A percentile compares a stretch with the other conserved stretches of the same genome.
phyloP scores from a whole-genome alignment of 2,888 invertebrate species.

The Monopis laevigella region DNA sequence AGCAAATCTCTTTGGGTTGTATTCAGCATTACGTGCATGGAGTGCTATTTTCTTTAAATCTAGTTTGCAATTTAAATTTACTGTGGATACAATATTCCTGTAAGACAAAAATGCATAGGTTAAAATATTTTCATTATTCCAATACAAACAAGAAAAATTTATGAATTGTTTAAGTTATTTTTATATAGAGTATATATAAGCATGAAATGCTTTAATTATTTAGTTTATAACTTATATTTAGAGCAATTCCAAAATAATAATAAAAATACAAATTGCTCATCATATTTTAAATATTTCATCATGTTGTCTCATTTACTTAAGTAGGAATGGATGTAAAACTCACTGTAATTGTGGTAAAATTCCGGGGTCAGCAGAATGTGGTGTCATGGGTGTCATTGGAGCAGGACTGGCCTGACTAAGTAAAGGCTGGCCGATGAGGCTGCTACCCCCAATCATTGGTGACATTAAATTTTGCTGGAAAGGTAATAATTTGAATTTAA shows the following conservation, averaged over 20 bases:
- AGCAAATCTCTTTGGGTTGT: slow-evolving; percentile 98
- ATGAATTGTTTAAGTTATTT: too few species aligned
- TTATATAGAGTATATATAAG: too few species aligned
- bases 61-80: slow-evolving; percentile 93
- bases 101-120: not conserved
- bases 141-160: too few species aligned
- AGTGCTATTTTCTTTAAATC: slow-evolving; percentile 97
- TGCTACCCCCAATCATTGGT: slow-evolving; percentile 74
- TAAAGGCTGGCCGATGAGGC: slow-evolving; percentile 68
- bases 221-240: too few species aligned
- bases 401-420: slow-evolving; percentile 76
- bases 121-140: too few species aligned
- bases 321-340: slow-evolving; percentile 32
- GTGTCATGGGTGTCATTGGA: slow-evolving; percentile 91
- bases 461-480: slow-evolving; percentile 86
- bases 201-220: too few species aligned
- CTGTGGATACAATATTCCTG: slow-evolving; percentile 98
- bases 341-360: slow-evolving; percentile 94
- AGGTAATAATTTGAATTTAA: too few species aligned
- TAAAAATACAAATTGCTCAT: too few species aligned
- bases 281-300: too few species aligned
- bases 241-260: too few species aligned
- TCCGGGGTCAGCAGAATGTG: slow-evolving; percentile 91
- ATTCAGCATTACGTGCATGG: slow-evolving; percentile 98
- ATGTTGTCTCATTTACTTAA: too few species aligned